phyloP scores from a whole-genome alignment of 2,113 vertebrate genomes.

The Aldabrachelys gigantea region DNA sequence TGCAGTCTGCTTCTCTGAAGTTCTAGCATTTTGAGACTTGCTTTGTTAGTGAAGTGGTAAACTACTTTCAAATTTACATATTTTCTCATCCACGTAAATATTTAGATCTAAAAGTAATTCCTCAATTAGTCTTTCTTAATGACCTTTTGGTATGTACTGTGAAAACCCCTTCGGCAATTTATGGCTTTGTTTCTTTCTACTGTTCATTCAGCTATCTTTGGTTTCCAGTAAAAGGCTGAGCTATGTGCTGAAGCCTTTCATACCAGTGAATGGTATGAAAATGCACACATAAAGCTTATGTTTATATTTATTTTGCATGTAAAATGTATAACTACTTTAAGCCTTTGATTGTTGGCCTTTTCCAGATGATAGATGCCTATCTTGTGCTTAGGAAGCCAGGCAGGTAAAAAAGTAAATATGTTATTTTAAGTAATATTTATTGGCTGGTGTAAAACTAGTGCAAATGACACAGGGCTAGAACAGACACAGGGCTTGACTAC shows the following conservation, averaged over 20 bases:
- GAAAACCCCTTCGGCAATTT: background rate
- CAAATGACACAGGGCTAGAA: conserved; percentile 2
- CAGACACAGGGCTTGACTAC: background rate
- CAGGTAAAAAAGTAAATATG: conserved; percentile 9
- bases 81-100: background rate
- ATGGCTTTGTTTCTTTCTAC: background rate
- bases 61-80: background rate
- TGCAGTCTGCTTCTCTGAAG: background rate
- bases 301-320: background rate
- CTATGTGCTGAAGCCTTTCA: background rate
- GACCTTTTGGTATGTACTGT: background rate
- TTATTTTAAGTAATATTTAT: conserved; percentile 12
- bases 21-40: background rate
- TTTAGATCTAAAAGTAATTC: background rate
- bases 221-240: background rate
- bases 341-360: background rate
- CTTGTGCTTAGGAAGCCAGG: background rate
- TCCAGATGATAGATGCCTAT: background rate
- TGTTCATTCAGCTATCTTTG: background rate
- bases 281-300: background rate
- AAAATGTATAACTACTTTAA: background rate
- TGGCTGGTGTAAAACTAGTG: background rate
- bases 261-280: background rate
- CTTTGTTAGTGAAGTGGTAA: background rate
- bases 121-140: background rate